Base-by-base conservation (phyloP, 2,797 vertebrate species). In the Paguma larvata region DNA sequence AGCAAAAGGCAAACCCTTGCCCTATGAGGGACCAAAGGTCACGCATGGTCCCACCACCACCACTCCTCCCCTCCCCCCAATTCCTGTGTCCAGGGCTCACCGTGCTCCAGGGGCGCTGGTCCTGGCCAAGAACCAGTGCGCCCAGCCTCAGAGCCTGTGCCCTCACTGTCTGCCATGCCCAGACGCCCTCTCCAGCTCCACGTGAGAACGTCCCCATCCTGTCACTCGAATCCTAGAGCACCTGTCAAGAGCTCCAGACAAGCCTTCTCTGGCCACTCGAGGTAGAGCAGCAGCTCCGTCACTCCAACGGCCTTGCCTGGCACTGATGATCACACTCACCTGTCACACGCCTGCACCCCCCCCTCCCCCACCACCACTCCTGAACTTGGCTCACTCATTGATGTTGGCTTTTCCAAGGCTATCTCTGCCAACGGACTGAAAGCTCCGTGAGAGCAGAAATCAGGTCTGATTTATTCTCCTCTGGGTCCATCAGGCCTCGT, bases 11-110 rank as follows among this genome's bases (percentile, higher is more conserved):
- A 32, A 48, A 32, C 46, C 46, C 41, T 79, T 27, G 44, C 25
- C 65, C 80, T 15, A 15, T 34, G 44, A 11, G 12, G 63, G 77
- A 16, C 59, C 53, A n/a, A 53, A 5, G n/a, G 77, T 30, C 46
- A 5, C 0, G 1, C 0, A 0, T 12, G 10, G 38, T 2, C 1
- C 4, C 6, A 15, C 41, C 23, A 14, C 14, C 13, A 14, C 38
- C 38, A 38, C 14, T 10, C 46, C 51, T 4, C 4, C 12, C 32
- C 11, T 12, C 2, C 21, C 56, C 59, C 70, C 46, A n/a, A 15
- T 41, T 72, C 77, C 51, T 5, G 25, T 19, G 16, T 27, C 63
- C 41, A 12, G 19, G 18, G 68, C 34, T 41, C 41, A 19, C 19
- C 18, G 44, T 11, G 1, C 51, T 59, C 38, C 30, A 51, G 21